These are phyloP conservation scores for Acanthisitta chloris DNA, from an alignment of 2,113 vertebrate genomes.

Conservation along the genomic window DNA sequence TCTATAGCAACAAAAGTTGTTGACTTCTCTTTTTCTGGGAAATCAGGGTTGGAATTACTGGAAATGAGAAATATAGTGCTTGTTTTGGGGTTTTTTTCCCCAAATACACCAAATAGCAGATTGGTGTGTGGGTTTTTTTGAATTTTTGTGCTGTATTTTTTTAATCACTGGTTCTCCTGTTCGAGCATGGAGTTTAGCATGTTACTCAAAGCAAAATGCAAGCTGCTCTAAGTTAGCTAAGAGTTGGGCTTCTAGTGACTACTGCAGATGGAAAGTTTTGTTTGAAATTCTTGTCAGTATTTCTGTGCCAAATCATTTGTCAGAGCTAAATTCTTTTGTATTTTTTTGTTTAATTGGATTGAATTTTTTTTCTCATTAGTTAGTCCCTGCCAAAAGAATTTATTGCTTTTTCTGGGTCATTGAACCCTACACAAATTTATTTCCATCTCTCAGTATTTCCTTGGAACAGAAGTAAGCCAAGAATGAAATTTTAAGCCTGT, in stretches of 20 bases:
- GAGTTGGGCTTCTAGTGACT: background rate
- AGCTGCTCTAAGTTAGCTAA: background rate
- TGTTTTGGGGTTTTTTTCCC: background rate
- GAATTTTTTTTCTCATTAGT: background rate
- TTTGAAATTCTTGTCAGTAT: background rate
- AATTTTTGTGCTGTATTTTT: background rate
- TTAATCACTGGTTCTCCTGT: background rate
- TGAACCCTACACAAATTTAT: background rate
- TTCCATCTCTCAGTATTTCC: constrained; percentile 32
- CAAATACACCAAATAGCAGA: background rate
- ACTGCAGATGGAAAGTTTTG: background rate
- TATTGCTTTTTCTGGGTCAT: background rate
- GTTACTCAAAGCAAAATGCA: background rate
- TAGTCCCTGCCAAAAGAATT: background rate
- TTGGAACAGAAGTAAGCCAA: background rate
- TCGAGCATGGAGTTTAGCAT: background rate
- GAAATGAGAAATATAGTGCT: background rate
- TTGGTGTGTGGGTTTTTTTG: background rate
- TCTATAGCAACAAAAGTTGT: background rate
- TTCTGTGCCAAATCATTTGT: background rate
- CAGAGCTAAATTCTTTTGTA: background rate
- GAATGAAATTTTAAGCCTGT: background rate
- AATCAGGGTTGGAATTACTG: background rate
- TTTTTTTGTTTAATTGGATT: background rate
- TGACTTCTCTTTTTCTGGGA: background rate